A percentile compares a stretch with the other conserved stretches of the same genome.
phyloP scores from a whole-genome alignment of 2,797 vertebrate genomes.

The Buceros bicornis region DNA sequence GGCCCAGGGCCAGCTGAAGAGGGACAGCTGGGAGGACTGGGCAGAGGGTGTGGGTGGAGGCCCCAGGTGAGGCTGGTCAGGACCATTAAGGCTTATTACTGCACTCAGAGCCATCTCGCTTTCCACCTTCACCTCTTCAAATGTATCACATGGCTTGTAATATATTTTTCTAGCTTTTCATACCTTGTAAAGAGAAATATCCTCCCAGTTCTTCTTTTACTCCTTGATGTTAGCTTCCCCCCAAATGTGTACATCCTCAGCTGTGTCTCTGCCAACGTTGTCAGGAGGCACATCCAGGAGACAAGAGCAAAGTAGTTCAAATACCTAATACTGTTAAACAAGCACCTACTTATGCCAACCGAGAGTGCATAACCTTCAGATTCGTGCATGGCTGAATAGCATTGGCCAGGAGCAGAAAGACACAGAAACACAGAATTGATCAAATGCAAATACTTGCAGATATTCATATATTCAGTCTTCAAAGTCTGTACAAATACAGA shows the following conservation, averaged over 20 bases:
- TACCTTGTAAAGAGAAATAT: not conserved
- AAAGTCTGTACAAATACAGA: slow-evolving; percentile 63
- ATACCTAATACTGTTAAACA: not conserved
- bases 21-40: not conserved
- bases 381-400: not conserved
- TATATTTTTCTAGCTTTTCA: not conserved
- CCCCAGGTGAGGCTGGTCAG: not conserved
- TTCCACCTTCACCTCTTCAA: not conserved
- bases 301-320: not conserved
- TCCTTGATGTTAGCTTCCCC: not conserved
- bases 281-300: not conserved
- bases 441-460: slow-evolving; percentile 70
- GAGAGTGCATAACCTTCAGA: slow-evolving; percentile 20
- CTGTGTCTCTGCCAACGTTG: not conserved
- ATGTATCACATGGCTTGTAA: not conserved
- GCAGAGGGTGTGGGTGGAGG: not conserved
- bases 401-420: slow-evolving; percentile 48
- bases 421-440: slow-evolving; percentile 34
- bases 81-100: not conserved
- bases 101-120: not conserved
- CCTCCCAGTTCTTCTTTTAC: not conserved
- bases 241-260: not conserved
- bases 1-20: not conserved
- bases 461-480: slow-evolving; percentile 70
- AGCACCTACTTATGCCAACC: not conserved